These are phyloP conservation scores for Zygothrica quintamaculata DNA, from an alignment of 2,888 invertebrate genomes.

Conservation along the genomic window DNA sequence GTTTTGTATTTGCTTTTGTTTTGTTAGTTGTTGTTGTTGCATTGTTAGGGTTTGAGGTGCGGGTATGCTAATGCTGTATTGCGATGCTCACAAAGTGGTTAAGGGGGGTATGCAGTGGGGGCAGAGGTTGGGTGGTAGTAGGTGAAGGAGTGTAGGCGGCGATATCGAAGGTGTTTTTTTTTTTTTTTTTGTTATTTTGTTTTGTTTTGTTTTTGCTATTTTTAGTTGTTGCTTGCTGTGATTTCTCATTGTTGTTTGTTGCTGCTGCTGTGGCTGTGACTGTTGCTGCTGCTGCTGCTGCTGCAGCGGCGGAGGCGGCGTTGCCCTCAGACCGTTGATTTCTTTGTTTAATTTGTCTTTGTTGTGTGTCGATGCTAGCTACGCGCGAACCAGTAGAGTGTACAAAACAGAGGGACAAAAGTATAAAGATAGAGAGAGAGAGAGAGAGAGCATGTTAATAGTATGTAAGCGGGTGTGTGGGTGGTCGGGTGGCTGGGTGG, in stretches of 20 bases:
- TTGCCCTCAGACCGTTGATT: constrained; percentile 48
- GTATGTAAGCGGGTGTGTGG: too few relatives aligned
- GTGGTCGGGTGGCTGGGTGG: too few relatives aligned
- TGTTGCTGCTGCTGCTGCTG: constrained; percentile 6
- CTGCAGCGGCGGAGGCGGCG: not conserved
- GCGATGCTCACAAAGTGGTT: too few relatives aligned
- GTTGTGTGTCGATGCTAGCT: constrained; percentile 57
- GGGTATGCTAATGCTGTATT: too few relatives aligned
- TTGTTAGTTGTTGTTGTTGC: constrained; percentile 35
- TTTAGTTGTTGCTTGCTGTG: constrained; percentile 56
- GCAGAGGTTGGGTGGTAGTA: too few relatives aligned
- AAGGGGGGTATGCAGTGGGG: constrained; percentile 28
- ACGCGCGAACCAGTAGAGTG: not conserved
- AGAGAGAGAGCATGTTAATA: not conserved
- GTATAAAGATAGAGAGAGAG: too few relatives aligned
- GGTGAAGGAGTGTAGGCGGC: constrained; percentile 37
- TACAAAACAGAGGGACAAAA: not conserved
- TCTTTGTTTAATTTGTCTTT: constrained; percentile 77
- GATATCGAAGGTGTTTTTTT: constrained; percentile 39
- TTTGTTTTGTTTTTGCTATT: constrained; percentile 42
- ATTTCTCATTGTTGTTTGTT: constrained; percentile 74
- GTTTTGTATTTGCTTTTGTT: constrained; percentile 21
- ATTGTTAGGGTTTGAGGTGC: constrained; percentile 7
- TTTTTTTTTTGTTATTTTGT: too few relatives aligned
- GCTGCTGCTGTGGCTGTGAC: constrained; percentile 31